These are phyloP conservation scores for Lerema accius DNA, from an alignment of 1,140 invertebrate genomes.

Conservation along the genomic window DNA sequence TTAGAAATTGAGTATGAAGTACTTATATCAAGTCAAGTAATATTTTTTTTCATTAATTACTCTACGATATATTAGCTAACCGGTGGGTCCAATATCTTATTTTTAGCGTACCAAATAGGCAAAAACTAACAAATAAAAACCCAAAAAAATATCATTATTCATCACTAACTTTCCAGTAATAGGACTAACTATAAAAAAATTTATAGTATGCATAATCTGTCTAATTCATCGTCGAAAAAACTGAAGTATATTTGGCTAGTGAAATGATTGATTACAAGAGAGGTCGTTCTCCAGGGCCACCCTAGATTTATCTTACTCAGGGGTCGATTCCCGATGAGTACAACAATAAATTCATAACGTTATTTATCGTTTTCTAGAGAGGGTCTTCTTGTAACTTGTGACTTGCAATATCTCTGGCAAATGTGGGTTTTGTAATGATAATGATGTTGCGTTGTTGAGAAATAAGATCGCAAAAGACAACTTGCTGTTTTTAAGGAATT, in stretches of 20 bases:
- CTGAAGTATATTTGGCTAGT: conserved; percentile 21
- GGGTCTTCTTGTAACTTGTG: conserved; percentile 28
- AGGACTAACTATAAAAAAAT: no score
- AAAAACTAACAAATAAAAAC: no score
- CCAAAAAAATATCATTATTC: no score
- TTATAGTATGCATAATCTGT: no score
- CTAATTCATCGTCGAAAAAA: neutral
- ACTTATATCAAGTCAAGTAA: no score
- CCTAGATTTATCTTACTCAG: conserved; percentile 29
- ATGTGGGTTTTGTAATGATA: conserved; percentile 25
- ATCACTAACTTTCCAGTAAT: no score
- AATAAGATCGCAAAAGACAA: no score
- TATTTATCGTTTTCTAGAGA: conserved; percentile 27
- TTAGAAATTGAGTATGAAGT: no score
- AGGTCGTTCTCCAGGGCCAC: conserved; percentile 20
- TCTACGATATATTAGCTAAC: no score
- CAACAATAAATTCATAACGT: conserved; percentile 21
- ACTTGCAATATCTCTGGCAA: conserved; percentile 26
- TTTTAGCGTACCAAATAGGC: no score
- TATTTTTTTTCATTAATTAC: no score
- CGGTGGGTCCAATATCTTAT: no score
- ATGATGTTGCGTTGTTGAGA: conserved; percentile 8
- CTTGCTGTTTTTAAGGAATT: neutral
- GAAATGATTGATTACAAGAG: conserved; percentile 30
- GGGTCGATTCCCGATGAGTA: conserved; percentile 19